Base-by-base conservation (phyloP, 2,888 invertebrate species). In the Ichneumon xanthorius region DNA sequence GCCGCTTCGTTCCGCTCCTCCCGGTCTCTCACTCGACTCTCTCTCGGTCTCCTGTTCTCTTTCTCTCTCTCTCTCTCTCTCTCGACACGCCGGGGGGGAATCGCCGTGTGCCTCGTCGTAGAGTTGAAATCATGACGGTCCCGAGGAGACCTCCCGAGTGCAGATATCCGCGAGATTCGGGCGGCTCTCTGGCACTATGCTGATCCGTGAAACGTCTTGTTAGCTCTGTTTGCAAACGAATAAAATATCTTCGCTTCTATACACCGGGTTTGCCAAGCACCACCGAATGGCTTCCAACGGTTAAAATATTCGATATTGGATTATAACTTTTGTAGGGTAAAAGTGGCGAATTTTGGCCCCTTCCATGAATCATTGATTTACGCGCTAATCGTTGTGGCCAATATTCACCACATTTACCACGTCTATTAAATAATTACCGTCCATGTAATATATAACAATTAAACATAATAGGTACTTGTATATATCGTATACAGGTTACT, bases 141-240 rank as follows among this genome's bases (percentile, higher is more conserved):
- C 71, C 85, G 87, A 88, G 88, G 89, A 85, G 92, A 92, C 91
- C 91, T 92, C 92, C 89, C 87, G 89, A 91, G 91, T 90, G 89
- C 91, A 82, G 76, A 82, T 80, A 92, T 92, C 91, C 79, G 81
- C 75, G 72, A 68, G 82, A 63, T 67, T 58, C 65, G 37, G 78
- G 67, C 67, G 71, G 26, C 71, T 87, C 89, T 89, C 86, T 77
- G 90, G 88, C 90, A 89, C 90, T 90, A 91, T 87, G 91, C 86
- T 91, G 92, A 92, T 92, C 91, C 92, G 92, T 92, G 92, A 92
- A 92, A 92, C 91, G 92, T 92, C 92, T 92, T 91, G 92, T 92
- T 92, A 93, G 90, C 90, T 91, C 88, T 85, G 87, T 87, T 75
- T 76, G 79, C 87, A 90, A 89, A 90, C 87, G 90, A 89, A 89